Percentiles rank a stretch among this genome's conserved stretches.
Evolutionary conservation across 2,113 vertebrate genomes (phyloP).

Genomic region (Bubo blakistoni): DNA sequence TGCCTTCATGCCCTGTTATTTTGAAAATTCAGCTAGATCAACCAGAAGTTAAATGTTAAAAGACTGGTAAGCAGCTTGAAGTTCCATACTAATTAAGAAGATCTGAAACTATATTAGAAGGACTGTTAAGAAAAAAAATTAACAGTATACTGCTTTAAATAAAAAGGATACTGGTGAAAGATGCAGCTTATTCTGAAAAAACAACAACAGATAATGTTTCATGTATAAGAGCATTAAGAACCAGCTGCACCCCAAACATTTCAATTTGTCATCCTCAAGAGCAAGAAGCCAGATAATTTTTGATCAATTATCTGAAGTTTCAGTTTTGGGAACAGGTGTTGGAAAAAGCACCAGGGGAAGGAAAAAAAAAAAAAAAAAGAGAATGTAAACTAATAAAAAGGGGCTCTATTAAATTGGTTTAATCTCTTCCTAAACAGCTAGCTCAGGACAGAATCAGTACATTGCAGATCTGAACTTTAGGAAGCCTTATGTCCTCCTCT

Average conservation of each 20-base stretch:
- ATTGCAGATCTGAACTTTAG: not conserved
- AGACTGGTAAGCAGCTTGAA: not conserved
- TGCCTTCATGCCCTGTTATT: not conserved
- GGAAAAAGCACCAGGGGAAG: not conserved
- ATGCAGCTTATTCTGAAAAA: not conserved
- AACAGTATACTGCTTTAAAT: not conserved
- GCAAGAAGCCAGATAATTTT: not conserved
- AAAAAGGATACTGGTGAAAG: not conserved
- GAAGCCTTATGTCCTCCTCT: not conserved
- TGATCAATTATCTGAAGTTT: not conserved
- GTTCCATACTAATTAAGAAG: not conserved
- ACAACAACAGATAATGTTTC: not conserved
- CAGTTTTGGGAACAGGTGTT: not conserved
- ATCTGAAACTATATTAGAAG: not conserved
- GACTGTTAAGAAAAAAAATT: not conserved
- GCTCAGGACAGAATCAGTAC: not conserved
- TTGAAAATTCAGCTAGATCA: not conserved
- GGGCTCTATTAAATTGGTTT: not conserved
- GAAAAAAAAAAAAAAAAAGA: not conserved
- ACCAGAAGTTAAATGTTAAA: not conserved
- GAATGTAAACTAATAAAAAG: not conserved
- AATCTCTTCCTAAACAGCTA: not conserved
- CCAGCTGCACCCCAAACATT: not conserved
- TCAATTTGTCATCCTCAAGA: not conserved
- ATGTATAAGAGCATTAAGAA: not conserved